phyloP scores from a whole-genome alignment of 2,888 invertebrate genomes.

The Zygothrica quintamaculata region DNA sequence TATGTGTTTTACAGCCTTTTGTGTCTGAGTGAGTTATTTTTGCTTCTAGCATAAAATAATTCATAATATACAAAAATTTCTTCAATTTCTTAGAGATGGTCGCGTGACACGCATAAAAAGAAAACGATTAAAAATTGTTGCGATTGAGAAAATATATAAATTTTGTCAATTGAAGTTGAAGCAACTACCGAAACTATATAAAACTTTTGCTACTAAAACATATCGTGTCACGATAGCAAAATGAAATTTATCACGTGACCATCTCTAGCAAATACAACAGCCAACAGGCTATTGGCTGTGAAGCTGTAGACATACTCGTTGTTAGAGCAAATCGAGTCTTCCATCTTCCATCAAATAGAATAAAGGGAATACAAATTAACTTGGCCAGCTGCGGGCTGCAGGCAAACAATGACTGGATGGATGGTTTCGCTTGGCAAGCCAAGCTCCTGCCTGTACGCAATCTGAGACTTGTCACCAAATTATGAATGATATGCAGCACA shows the following conservation, averaged over 20 bases:
- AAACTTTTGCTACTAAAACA: too few relatives aligned
- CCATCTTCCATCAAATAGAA: slow-evolving; percentile 58
- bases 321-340: slow-evolving; percentile 43
- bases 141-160: too few relatives aligned
- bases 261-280: slow-evolving; percentile 9
- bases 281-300: slow-evolving; percentile 10
- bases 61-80: slow-evolving; percentile 58
- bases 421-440: too few relatives aligned
- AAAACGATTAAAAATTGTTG: too few relatives aligned
- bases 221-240: not conserved
- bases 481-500: slow-evolving; percentile 78
- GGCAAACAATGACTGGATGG: slow-evolving; percentile 32
- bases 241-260: not conserved
- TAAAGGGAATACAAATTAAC: slow-evolving; percentile 76
- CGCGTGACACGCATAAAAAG: slow-evolving; percentile 2
- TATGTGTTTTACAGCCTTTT: slow-evolving; percentile 68
- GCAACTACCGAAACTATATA: too few relatives aligned
- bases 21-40: slow-evolving; percentile 71
- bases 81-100: slow-evolving; percentile 1
- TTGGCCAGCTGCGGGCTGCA: slow-evolving; percentile 58
- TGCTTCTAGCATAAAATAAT: slow-evolving; percentile 58
- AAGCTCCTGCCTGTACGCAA: slow-evolving; percentile 45
- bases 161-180: too few relatives aligned
- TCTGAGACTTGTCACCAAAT: slow-evolving; percentile 79
- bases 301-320: slow-evolving; percentile 21